Conservation (phyloP, 1,140 invertebrate genomes). For the Drosophila setifemur region DNA sequence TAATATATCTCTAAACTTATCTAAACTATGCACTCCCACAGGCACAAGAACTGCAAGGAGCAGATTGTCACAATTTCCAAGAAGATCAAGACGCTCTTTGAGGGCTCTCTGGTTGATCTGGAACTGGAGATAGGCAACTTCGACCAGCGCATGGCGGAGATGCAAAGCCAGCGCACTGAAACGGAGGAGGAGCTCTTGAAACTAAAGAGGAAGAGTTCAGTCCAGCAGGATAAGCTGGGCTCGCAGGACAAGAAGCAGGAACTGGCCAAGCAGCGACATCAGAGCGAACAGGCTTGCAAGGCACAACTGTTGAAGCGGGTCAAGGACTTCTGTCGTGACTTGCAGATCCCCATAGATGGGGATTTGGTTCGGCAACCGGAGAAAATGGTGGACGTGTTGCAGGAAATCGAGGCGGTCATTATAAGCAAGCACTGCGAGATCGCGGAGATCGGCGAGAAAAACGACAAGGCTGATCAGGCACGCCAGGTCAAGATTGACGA, state of each 20-base stretch:
- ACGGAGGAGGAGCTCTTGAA: constrained; percentile 70
- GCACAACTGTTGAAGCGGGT: constrained; percentile 60
- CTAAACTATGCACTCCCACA: background rate
- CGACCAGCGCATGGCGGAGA: constrained; percentile 74
- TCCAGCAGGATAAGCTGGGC: constrained; percentile 48
- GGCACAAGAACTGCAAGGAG: constrained; percentile 73
- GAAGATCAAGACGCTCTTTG: constrained; percentile 66
- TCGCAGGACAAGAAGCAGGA: constrained; percentile 54
- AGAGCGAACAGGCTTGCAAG: constrained; percentile 61
- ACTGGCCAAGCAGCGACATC: constrained; percentile 52
- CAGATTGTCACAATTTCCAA: constrained; percentile 54
- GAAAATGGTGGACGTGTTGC: constrained; percentile 27
- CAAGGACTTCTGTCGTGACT: constrained; percentile 42
- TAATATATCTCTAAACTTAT: background rate
- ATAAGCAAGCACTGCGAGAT: constrained; percentile 65
- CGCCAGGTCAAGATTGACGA: constrained; percentile 83
- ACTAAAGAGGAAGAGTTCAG: constrained; percentile 81
- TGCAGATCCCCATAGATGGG: constrained; percentile 43
- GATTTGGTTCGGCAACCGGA: constrained; percentile 23
- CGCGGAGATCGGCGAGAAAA: constrained; percentile 42
- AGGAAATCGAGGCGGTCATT: constrained; percentile 59
- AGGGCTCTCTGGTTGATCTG: constrained; percentile 83
- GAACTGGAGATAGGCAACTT: constrained; percentile 84
- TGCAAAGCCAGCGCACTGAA: constrained; percentile 82
- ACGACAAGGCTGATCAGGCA: constrained; percentile 78